Evolutionary conservation across 2,797 vertebrate species (phyloP).

Genomic region (Mergus octosetaceus): DNA sequence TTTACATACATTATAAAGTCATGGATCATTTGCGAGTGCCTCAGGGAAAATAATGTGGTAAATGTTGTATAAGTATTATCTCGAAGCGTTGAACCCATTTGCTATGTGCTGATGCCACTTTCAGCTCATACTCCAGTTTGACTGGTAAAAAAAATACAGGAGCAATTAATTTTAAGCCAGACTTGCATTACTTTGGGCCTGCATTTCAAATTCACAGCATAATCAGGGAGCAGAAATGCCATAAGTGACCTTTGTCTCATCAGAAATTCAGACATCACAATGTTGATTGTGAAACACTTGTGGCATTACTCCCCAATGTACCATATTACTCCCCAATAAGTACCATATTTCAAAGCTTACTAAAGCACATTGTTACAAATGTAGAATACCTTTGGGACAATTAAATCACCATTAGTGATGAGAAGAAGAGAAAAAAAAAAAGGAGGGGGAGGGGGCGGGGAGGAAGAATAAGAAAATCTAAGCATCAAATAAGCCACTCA

Average conservation of each 20-base stretch:
- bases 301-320: neutral
- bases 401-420: neutral
- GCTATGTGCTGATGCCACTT: neutral
- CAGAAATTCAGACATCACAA: neutral
- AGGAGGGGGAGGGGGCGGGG: too few species aligned
- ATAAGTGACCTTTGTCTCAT: conserved; percentile 4
- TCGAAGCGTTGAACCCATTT: neutral
- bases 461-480: neutral
- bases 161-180: neutral
- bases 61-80: conserved; percentile 57
- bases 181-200: neutral
- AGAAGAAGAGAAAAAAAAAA: neutral
- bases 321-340: neutral
- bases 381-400: neutral
- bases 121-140: neutral
- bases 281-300: neutral
- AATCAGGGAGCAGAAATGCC: neutral
- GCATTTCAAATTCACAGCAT: neutral
- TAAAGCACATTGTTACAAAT: neutral
- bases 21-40: conserved; percentile 52
- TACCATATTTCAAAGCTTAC: neutral
- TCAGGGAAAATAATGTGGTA: conserved; percentile 41
- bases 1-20: conserved; percentile 59
- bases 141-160: neutral
- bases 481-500: neutral